Base-by-base conservation (phyloP, 2,888 invertebrate species). In the Neocrepidodera transversa region DNA sequence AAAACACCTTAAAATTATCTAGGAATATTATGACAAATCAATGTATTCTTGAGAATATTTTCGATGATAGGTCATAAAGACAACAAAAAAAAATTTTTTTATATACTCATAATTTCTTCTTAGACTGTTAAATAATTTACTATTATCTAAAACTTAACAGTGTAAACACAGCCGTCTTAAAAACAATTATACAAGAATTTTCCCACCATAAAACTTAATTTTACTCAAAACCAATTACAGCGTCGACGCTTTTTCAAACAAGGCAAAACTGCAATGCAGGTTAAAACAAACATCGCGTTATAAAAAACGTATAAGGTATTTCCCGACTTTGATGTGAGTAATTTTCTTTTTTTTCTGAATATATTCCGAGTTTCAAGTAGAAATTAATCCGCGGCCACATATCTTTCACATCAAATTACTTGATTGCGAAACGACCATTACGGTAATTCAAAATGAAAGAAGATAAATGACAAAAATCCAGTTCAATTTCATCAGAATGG, bases 181-280 rank as follows among this genome's bases (percentile, higher is more conserved):
- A 6, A 53, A 6, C 43, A 53, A 53, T 53, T 53, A 53, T 43
- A 53, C 53, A 53, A 53, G 32, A 23, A 53, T 53, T 53, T 53
- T 53, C 53, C 53, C 53, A 53, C 53, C n/a, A 45, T 53, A 43
- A 53, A 53, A 36, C 35, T 60, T 60, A 47, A 62, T 65, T 60
- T 59, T 63, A 59, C 52, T 45, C 52, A 52, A 47, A n/a, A n/a
- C n/a, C 47, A 52, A 58, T 58, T 58, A 38, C 58, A 30, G 35
- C 28, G 23, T 23, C 14, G 38, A 26, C 23, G 47, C n/a, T n/a
- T 43, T 58, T 47, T 58, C 58, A 52, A 45, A 58, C 45, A 58
- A 51, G 58, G 58, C 36, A 35, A 58, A 45, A 51, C 56, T 32
- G 16, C 51, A 13, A 5, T 28, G 30, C 40, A 50, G 26, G 11